Evolutionary conservation across 92 coral and sea anemone species (phyloP).

Genomic region (Porites evermanni): DNA sequence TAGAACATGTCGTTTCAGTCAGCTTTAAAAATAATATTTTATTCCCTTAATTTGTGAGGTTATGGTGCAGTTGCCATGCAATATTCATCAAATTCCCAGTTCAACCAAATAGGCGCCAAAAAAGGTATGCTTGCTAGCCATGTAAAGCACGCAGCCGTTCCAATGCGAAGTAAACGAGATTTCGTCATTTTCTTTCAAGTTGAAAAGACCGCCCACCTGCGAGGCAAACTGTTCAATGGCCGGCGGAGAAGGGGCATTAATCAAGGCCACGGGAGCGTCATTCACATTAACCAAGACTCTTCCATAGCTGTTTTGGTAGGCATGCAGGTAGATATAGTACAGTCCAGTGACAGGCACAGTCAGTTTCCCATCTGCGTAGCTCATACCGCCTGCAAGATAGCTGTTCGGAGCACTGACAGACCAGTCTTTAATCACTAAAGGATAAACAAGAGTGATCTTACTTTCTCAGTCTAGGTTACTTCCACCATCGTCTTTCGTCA

Average conservation of each 20-base stretch:
- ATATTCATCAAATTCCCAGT: not conserved
- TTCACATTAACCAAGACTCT: not conserved
- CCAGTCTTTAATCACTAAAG: constrained; percentile 3
- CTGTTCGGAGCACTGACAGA: not conserved
- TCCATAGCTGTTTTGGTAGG: not conserved
- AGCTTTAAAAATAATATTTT: too few relatives aligned
- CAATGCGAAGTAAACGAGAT: not conserved
- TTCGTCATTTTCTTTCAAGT: too few relatives aligned
- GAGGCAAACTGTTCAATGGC: too few relatives aligned
- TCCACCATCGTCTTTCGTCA: too few relatives aligned
- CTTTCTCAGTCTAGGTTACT: too few relatives aligned
- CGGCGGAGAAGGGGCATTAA: too few relatives aligned
- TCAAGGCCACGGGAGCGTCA: not conserved
- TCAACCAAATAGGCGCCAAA: not conserved
- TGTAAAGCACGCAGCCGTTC: not conserved
- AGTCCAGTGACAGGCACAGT: not conserved
- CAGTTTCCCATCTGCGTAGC: not conserved
- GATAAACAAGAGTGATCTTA: not conserved
- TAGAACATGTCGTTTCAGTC: too few relatives aligned
- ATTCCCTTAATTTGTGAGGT: not conserved
- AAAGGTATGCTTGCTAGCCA: not conserved
- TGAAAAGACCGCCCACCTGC: too few relatives aligned
- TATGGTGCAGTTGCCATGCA: not conserved
- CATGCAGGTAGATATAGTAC: not conserved
- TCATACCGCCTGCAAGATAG: not conserved